These are phyloP conservation scores for Spheniscus humboldti DNA, from an alignment of 2,797 vertebrate species.

Conservation along the genomic window DNA sequence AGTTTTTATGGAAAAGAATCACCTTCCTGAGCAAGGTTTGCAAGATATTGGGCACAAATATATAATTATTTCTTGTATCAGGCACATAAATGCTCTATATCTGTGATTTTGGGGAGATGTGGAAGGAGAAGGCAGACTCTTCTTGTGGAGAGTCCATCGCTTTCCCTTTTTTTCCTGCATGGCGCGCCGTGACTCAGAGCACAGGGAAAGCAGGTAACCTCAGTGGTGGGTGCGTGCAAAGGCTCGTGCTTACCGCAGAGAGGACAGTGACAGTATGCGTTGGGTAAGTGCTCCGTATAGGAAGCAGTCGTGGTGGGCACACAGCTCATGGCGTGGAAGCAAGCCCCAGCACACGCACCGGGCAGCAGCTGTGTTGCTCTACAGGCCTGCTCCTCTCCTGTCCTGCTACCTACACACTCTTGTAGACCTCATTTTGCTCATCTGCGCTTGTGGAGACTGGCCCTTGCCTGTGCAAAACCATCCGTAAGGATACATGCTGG, in stretches of 20 bases:
- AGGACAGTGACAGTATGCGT: fast-evolving
- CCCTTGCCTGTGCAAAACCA: neutral
- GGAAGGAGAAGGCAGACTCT: neutral
- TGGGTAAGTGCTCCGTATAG: neutral
- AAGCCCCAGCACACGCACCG: neutral
- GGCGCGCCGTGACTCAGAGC: fast-evolving
- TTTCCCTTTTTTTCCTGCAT: neutral
- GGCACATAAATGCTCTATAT: neutral
- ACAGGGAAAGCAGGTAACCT: neutral
- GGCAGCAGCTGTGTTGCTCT: neutral
- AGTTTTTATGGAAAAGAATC: neutral
- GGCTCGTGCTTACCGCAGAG: neutral
- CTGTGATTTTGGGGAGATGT: neutral
- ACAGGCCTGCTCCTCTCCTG: neutral
- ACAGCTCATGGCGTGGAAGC: neutral
- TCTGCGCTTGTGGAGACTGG: neutral
- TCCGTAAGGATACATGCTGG: fast-evolving
- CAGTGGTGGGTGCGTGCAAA: fast-evolving
- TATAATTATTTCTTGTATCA: neutral
- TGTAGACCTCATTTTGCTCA: neutral
- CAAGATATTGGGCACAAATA: neutral
- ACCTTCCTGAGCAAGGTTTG: neutral
- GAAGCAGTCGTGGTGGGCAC: neutral
- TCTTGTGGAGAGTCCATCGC: neutral
- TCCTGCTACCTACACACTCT: neutral